Percentiles rank a stretch among this genome's conserved stretches.
Conservation (phyloP, 1,140 invertebrate genomes). For the Popillia japonica region DNA sequence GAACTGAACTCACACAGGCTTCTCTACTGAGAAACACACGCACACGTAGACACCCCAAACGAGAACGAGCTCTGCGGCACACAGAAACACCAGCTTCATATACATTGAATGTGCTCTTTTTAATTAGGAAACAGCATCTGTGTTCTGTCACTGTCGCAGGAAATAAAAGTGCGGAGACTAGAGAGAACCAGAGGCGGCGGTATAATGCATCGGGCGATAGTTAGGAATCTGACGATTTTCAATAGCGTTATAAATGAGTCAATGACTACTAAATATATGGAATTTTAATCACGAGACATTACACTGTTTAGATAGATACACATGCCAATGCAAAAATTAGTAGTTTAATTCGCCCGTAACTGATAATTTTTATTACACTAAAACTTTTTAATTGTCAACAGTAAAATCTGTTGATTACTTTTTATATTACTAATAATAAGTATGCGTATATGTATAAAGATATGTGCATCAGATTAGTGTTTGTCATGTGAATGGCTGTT, state of each 20-base stretch:
- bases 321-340: constrained; percentile 4
- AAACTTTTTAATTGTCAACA: neutral
- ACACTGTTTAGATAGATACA: too few relatives aligned
- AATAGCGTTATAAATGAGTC: constrained; percentile 12
- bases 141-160: constrained; percentile 53
- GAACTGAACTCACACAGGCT: constrained; percentile 21
- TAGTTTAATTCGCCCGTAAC: too few relatives aligned
- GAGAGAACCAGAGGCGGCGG: constrained; percentile 17
- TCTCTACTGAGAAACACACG: constrained; percentile 12
- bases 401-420: neutral
- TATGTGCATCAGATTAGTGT: too few relatives aligned
- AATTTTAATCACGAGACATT: neutral
- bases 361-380: neutral
- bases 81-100: constrained; percentile 22
- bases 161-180: constrained; percentile 45
- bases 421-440: neutral
- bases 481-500: too few relatives aligned
- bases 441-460: too few relatives aligned
- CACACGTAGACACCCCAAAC: neutral
- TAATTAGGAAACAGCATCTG: constrained; percentile 59
- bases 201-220: neutral
- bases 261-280: neutral
- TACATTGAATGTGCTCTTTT: constrained; percentile 51
- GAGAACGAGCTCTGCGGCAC: neutral
- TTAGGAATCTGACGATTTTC: constrained; percentile 1